Base-by-base conservation (phyloP, 2,888 invertebrate genomes). In the Phymatocera aterrima region DNA sequence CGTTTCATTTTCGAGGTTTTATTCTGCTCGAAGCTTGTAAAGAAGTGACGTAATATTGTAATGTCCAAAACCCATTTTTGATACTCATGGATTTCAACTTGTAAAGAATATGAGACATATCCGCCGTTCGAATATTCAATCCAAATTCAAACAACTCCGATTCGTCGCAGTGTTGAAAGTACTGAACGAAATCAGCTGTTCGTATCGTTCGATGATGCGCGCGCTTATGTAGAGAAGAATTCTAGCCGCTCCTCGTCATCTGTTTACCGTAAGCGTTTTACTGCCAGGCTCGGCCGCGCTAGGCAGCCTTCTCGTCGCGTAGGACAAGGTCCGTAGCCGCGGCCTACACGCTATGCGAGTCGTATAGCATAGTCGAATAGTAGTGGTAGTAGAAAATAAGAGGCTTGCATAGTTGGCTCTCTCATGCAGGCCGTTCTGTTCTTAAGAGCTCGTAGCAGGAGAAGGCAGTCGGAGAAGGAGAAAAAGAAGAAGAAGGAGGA, bases 261-360 rank as follows among this genome's bases (percentile, higher is more conserved):
- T 54, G 54, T 72, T 72, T 72, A 72, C 72, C 72, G 72, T 72
- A 72, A 48, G 51, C 72, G 51, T 72, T 72, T n/a, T n/a, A n/a
- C n/a, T 10, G 34, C 34, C 70, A 3, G 10, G 40, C 68, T 68
- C n/a, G n/a, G 68, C 34, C 68, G 24, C 68, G 37, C 37, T 64
- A 43, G 18, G 43, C 68, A 12, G 43, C 24, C 68, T n/a, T 72
- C n/a, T 51, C 54, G 18, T 72, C 72, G 54, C 72, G 72, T 72
- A 72, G 72, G 72, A 72, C 72, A 72, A 72, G 72, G 72, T 72
- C 72, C 72, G 68, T 24, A 34, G 68, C 34, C 1, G 18, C 21
- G 37, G 21, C 18, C 18, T 64, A 64, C 18, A 12, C 34, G 34
- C 8, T n/a, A n/a, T n/a, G n/a, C n/a, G n/a, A n/a, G n/a, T n/a